A percentile compares a stretch with the other conserved stretches of the same genome.
Conservation (phyloP, 2,113 vertebrate genomes). For the Tinamus guttatus region DNA sequence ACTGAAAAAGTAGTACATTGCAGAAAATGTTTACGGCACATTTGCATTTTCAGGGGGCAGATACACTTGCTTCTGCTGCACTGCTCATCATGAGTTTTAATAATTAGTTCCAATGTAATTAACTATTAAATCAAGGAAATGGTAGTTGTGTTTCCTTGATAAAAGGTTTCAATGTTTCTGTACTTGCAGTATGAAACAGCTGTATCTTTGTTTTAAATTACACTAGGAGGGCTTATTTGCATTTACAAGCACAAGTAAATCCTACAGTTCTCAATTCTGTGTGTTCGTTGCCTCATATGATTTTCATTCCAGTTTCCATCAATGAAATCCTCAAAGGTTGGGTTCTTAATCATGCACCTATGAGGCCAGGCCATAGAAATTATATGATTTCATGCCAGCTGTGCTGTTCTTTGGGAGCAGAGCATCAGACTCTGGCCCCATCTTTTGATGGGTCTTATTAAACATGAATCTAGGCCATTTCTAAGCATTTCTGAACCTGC, state of each 20-base stretch:
- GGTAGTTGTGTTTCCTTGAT: not conserved
- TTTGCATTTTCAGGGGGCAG: slow-evolving; percentile 56
- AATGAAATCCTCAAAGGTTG: not conserved
- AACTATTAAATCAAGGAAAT: slow-evolving; percentile 59
- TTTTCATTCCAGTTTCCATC: not conserved
- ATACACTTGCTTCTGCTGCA: slow-evolving; percentile 17
- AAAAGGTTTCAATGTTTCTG: slow-evolving; percentile 14
- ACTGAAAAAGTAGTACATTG: slow-evolving; percentile 18
- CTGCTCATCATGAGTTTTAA: slow-evolving; percentile 54
- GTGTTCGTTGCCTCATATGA: not conserved
- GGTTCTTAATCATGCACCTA: not conserved
- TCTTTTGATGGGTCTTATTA: not conserved
- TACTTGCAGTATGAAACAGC: slow-evolving; percentile 7
- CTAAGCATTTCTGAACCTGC: not conserved
- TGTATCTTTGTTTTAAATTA: slow-evolving; percentile 21
- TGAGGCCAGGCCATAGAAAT: not conserved
- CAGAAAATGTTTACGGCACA: slow-evolving; percentile 46
- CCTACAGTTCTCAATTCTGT: not conserved
- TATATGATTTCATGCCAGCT: not conserved
- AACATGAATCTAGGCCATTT: not conserved
- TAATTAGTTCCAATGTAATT: slow-evolving; percentile 68
- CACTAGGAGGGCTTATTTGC: not conserved
- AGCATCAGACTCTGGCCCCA: not conserved
- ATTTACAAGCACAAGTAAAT: not conserved
- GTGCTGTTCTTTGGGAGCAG: not conserved